Conservation (phyloP, 2,888 invertebrate species). For the Sphaerophoria taeniata region DNA sequence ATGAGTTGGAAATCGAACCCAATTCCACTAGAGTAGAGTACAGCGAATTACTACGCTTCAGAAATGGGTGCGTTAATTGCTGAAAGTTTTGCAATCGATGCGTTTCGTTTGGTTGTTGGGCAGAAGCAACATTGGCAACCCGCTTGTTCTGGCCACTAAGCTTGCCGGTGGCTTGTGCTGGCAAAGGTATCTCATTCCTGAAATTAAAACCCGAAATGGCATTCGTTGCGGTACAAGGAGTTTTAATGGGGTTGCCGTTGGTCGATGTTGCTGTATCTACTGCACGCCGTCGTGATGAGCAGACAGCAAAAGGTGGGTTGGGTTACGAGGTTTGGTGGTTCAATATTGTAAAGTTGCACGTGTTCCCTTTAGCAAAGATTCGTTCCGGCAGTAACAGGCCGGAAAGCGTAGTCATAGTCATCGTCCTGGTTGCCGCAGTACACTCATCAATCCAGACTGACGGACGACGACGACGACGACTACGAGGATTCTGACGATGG, state of each 20-base stretch:
- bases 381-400: slow-evolving; percentile 64
- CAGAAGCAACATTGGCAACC: background rate
- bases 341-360: slow-evolving; percentile 61
- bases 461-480: background rate
- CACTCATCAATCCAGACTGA: slow-evolving; percentile 70
- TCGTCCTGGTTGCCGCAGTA: slow-evolving; percentile 56
- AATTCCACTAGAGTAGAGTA: background rate
- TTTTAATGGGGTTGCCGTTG: slow-evolving; percentile 18
- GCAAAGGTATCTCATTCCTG: slow-evolving; percentile 48
- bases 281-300: too few species aligned
- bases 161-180: slow-evolving; percentile 1
- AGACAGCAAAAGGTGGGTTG: background rate
- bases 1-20: background rate
- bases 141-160: slow-evolving; percentile 33
- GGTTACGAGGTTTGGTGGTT: slow-evolving; percentile 12
- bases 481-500: slow-evolving; percentile 40
- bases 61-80: slow-evolving; percentile 62
- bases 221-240: slow-evolving; percentile 71
- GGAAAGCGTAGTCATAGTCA: slow-evolving; percentile 38
- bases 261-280: too few species aligned
- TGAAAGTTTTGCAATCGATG: slow-evolving; percentile 57
- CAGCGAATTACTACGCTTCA: slow-evolving; percentile 27
- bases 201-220: slow-evolving; percentile 71
- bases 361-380: slow-evolving; percentile 69
- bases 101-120: background rate